Conservation (phyloP, 2,888 invertebrate genomes). For the Pristionchus arcanus region DNA sequence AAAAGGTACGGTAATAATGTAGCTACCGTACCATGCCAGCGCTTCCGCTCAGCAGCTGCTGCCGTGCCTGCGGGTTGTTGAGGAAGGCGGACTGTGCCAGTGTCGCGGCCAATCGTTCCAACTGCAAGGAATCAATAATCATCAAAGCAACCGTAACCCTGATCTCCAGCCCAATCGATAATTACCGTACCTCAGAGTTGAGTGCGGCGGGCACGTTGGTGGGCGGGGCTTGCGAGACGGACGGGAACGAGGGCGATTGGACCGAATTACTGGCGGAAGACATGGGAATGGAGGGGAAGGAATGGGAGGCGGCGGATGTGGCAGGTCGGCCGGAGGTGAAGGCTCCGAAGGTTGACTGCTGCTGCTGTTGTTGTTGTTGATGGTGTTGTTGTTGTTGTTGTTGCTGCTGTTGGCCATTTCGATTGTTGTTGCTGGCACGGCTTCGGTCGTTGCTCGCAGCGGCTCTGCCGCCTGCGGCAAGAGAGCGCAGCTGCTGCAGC, state of each 20-base stretch:
- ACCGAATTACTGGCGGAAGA: neutral
- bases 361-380: neutral
- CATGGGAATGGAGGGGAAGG: constrained; percentile 28
- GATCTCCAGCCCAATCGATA: neutral
- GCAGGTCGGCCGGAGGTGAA: neutral
- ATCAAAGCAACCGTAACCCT: neutral
- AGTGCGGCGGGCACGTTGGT: neutral
- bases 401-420: neutral
- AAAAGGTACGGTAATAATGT: neutral
- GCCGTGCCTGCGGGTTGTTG: constrained; percentile 23
- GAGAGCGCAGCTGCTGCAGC: constrained; percentile 57
- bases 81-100: constrained; percentile 41
- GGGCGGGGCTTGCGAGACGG: constrained; percentile 39
- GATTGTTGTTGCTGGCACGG: neutral
- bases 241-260: constrained; percentile 33
- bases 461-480: constrained; percentile 52
- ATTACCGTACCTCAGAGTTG: constrained; percentile 9
- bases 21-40: neutral
- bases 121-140: constrained; percentile 35
- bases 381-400: neutral
- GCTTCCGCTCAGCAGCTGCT: constrained; percentile 2
- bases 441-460: neutral
- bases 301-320: neutral
- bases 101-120: constrained; percentile 33
- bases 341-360: neutral